Base-by-base conservation (phyloP, 1,140 invertebrate species). In the Lethrus apterus region DNA sequence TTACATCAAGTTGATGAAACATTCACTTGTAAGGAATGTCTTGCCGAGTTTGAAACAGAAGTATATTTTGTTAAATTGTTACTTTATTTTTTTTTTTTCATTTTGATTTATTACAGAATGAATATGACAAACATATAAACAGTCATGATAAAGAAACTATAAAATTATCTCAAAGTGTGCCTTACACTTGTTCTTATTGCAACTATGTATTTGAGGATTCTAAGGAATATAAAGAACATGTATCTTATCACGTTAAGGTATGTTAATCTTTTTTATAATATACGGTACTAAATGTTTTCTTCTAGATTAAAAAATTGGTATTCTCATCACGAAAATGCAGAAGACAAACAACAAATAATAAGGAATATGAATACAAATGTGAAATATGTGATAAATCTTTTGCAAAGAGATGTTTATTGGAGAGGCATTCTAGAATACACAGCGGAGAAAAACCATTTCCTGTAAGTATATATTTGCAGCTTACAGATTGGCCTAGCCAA, bases 1-100 rank as follows among this genome's bases (percentile, higher is more conserved):
- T 46, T 82, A 4, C 83, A 86, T 53, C 75, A 82, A 57, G 75
- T 74, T 50, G 82, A 85, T 53, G 82, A 86, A 58, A 78, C 70
- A 55, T 63, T 82, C 9, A 74, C 77, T 51, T 86, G 83, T 59
- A 68, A 71, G 7, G 79, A 83, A 56, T 86, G 83, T 67, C 74
- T 77, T 10, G 79, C 83, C 49, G 77, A 80, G 55, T 84, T 84
- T 65, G 67, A 71, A 43, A 74, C 75, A 18, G 77, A 80, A 69
- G 80, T 81, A 62, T 60, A 59, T 60, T 10, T 10, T 10, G 21
- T 32, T 34, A 35, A 14, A 44, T 5, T 30, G 14, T 14, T 33
- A 35, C n/a, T 18, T 11, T 36, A 8, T 46, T 5, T 10, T 24
- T 26, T 33, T 34, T n/a, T 34, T 24, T 46, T 17, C 15, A 35